Conservation (phyloP, 2,113 vertebrate species). For the Apus apus region DNA sequence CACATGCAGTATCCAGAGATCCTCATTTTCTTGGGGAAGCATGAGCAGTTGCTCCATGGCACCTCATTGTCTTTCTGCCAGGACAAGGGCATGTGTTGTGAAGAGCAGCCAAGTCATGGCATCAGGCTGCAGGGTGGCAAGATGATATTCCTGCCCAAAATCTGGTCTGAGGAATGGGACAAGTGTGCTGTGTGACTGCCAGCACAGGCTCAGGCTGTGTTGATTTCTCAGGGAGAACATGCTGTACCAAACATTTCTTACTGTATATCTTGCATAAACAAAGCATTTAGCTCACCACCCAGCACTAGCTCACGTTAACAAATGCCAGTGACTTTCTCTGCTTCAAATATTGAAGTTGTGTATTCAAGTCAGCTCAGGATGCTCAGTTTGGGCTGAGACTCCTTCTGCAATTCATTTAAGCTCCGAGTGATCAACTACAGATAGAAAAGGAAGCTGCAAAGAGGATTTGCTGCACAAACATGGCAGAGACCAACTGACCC, state of each 20-base stretch:
- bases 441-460: background rate
- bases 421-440: background rate
- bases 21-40: background rate
- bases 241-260: slow-evolving; percentile 15
- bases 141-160: background rate
- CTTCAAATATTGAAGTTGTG: background rate
- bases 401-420: background rate
- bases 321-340: background rate
- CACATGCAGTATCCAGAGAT: background rate
- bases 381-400: background rate
- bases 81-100: background rate
- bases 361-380: background rate
- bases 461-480: background rate
- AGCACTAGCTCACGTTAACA: background rate
- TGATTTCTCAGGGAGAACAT: slow-evolving; percentile 23
- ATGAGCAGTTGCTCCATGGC: background rate
- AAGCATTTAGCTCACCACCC: background rate
- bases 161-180: background rate
- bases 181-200: background rate
- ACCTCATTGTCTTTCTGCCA: fast-evolving
- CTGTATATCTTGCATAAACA: slow-evolving; percentile 20
- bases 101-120: background rate
- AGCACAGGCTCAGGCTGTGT: background rate
- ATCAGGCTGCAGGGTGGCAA: background rate
- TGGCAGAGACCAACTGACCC: background rate